Base-by-base conservation (phyloP, 2,797 vertebrate genomes). In the Alosa sapidissima region DNA sequence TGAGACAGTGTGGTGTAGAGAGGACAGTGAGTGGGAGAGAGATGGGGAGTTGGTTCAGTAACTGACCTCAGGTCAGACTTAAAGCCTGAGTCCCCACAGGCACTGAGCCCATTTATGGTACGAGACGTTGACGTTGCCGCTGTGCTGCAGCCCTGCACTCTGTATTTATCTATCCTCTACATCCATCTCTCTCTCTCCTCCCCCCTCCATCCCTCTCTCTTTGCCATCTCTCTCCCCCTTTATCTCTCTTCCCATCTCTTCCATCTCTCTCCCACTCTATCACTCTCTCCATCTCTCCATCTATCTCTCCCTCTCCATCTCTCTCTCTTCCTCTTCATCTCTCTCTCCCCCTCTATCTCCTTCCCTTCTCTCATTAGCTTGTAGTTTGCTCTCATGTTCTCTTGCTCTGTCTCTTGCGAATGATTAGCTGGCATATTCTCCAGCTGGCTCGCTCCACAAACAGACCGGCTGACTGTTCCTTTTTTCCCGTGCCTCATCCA, bases 391-490 rank as follows among this genome's bases (percentile, higher is more conserved):
- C 28, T 68, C 65, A 36, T 41, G 65, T 36, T 36, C 65, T 36
- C 33, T 72, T 10, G 5, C 28, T 72, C 11, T 14, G 65, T 72
- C 65, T 72, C 65, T 41, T 72, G 65, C 65, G 33, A 16, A 41
- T 72, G 65, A 72, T 72, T 72, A 72, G 33, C 10, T 72, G 65
- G 65, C 65, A 36, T 72, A 36, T 72, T 72, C 65, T 72, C 33
- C 65, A 36, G 33, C 65, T 72, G 65, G 65, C 65, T 72, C 1
- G 28, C 36, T 16, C 11, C 28, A 72, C 33, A 36, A 5, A 14
- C 33, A 72, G 33, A 16, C 28, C 11, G 65, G 28, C 65, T 72
- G 65, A 36, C 65, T 41, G 65, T 72, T 72, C 65, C 33, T 16
- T 72, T 36, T 72, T 33, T 36, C 62, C 62, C 62, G 28, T 36